These are phyloP conservation scores for Pelobates cultripes DNA, from an alignment of 2,797 vertebrate genomes.

Conservation along the genomic window DNA sequence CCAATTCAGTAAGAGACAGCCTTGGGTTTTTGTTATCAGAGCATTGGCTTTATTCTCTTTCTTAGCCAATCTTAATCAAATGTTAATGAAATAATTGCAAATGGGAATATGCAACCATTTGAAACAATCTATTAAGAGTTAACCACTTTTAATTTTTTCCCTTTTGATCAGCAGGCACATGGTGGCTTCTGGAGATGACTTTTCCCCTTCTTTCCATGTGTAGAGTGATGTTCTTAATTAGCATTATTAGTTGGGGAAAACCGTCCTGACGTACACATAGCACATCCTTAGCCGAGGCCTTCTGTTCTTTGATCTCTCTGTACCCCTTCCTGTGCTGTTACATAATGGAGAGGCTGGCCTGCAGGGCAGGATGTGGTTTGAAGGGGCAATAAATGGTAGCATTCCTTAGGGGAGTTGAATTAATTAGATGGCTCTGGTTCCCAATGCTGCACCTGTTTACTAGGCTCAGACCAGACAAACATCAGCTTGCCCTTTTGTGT, in stretches of 20 bases:
- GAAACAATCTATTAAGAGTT: too few species aligned
- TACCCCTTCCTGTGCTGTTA: slow-evolving; percentile 6
- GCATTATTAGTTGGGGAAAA: background rate
- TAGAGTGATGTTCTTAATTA: background rate
- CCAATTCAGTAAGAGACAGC: too few species aligned
- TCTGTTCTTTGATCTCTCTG: slow-evolving; percentile 3
- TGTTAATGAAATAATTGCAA: too few species aligned
- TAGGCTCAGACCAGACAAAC: slow-evolving; percentile 1
- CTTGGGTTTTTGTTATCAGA: too few species aligned
- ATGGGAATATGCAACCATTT: too few species aligned
- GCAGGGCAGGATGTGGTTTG: slow-evolving; percentile 28
- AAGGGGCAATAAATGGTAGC: slow-evolving; percentile 19
- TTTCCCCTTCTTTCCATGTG: background rate
- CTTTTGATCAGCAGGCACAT: background rate
- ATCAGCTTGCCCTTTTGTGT: background rate
- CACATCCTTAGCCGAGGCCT: background rate
- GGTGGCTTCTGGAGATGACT: background rate
- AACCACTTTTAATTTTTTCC: too few species aligned
- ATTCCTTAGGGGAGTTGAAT: slow-evolving; percentile 2
- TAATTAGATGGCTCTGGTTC: slow-evolving; percentile 2
- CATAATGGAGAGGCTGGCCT: background rate
- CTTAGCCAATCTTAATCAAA: too few species aligned
- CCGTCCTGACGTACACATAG: background rate
- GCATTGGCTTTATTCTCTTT: too few species aligned
- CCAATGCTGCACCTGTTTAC: slow-evolving; percentile 9